Base-by-base conservation (phyloP, 2,888 invertebrate genomes). In the Lysandra coridon region DNA sequence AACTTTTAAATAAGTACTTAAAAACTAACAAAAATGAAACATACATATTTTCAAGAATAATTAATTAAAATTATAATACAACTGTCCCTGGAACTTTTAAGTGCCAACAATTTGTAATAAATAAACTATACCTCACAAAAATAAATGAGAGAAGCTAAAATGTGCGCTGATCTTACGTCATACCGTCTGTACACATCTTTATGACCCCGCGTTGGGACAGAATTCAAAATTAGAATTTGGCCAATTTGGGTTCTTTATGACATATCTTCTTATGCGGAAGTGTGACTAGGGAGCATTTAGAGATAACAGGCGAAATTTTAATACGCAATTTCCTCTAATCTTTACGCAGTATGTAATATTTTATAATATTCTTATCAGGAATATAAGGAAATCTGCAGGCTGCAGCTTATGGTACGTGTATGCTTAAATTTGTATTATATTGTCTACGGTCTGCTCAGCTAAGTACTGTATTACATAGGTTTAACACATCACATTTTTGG, bases 221-320 rank as follows among this genome's bases (percentile, higher is more conserved):
- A 85, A 85, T 85, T 84, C 84, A 84, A 85, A 85, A 86, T 85
- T 84, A 85, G 85, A 85, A 83, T 84, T 83, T 81, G 80, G 82
- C 83, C 84, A 85, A 84, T 84, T 84, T 83, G 82, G 82, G 76
- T 82, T 80, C 81, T 62, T 78, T 60, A 60, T 23, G 78, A 37
- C 60, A 37, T 62, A 60, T 78, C 60, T 57, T 62, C 57, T 75
- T 75, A 75, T 44, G 23, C 75, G 44, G 49, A 75, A 75, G 75
- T 75, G 75, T 75, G 44, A 49, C 75, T 75, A 7, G 75, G 49
- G 75, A 49, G 44, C 44, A 49, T 49, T 75, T 14, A 49, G 75
- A 49, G 44, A 49, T 75, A 75, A 44, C 23, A 75, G 49, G 49
- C 49, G 44, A 23, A 75, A 49, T 75, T 75, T 75, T 44, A 44